Evolutionary conservation across 2,888 invertebrate genomes (phyloP).

Genomic region (Netelia inedita): DNA sequence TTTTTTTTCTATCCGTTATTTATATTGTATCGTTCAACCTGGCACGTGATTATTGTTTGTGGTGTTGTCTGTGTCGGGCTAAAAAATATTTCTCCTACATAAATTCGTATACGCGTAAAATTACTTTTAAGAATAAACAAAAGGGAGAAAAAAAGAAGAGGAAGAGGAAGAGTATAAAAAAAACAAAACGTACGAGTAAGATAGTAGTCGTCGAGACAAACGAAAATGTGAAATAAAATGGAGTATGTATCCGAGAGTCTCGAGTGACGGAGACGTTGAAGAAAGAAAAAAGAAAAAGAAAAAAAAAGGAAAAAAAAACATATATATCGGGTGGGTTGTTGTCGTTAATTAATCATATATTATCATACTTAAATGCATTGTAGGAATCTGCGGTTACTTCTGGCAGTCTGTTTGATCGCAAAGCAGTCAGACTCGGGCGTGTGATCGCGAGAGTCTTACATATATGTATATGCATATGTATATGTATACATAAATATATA

Average conservation of each 20-base stretch:
- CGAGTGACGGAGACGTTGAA: conserved; percentile 44
- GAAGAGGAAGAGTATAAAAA: conserved; percentile 50
- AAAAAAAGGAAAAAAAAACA: conserved; percentile 9
- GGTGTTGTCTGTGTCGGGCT: conserved; percentile 34
- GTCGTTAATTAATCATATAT: conserved; percentile 67
- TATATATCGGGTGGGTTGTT: conserved; percentile 20
- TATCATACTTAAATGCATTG: conserved; percentile 82
- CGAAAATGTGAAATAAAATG: conserved; percentile 41
- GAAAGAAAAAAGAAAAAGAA: conserved; percentile 17
- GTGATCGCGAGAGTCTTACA: conserved; percentile 51
- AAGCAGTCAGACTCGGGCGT: conserved; percentile 44
- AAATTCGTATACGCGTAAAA: conserved; percentile 69
- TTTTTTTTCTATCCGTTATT: conserved; percentile 29
- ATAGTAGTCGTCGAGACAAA: conserved; percentile 46
- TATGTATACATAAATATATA: neutral
- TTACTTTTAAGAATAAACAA: conserved; percentile 59
- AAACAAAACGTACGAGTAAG: conserved; percentile 50
- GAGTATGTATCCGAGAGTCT: conserved; percentile 40
- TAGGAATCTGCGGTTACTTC: conserved; percentile 83
- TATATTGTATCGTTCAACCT: conserved; percentile 60
- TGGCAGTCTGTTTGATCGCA: conserved; percentile 79
- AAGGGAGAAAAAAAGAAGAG: conserved; percentile 57
- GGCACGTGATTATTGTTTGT: conserved; percentile 56
- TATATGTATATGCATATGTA: conserved; percentile 17
- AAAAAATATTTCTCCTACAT: conserved; percentile 59